A percentile compares a stretch with the other conserved stretches of the same genome.
Evolutionary conservation across 2,797 vertebrate genomes (phyloP).

Genomic region (Acestrorhynchus altus): DNA sequence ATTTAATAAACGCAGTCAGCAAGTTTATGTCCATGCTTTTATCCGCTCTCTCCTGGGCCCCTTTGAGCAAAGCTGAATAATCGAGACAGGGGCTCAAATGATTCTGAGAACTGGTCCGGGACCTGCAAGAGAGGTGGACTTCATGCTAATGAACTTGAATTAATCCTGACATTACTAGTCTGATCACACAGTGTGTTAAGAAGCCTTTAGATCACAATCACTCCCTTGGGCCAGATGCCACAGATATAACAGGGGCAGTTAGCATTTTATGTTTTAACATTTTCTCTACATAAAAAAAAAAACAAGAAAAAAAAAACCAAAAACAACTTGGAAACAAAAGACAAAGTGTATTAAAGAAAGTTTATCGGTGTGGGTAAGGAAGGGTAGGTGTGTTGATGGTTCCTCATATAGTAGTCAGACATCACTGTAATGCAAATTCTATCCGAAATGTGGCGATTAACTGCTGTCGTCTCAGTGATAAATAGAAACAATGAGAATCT

Average conservation of each 20-base stretch:
- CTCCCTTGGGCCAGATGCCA: slow-evolving; percentile 39
- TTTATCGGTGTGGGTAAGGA: background rate
- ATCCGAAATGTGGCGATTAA: slow-evolving; percentile 27
- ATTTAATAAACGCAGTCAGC: slow-evolving; percentile 74
- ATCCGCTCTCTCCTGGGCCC: slow-evolving; percentile 40
- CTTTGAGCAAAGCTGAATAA: slow-evolving; percentile 30
- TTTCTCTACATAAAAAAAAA: background rate
- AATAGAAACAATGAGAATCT: slow-evolving; percentile 37
- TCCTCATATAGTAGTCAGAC: background rate
- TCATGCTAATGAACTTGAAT: slow-evolving; percentile 53
- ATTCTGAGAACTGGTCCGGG: slow-evolving; percentile 42
- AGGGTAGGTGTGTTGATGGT: background rate
- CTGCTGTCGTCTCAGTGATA: slow-evolving; percentile 40
- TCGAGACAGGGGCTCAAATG: slow-evolving; percentile 33
- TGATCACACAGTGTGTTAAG: slow-evolving; percentile 42
- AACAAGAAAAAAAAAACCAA: background rate
- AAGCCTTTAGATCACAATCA: slow-evolving; percentile 52
- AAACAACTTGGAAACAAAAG: background rate
- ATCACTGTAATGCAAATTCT: slow-evolving; percentile 8
- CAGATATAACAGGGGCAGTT: slow-evolving; percentile 39
- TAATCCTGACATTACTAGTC: slow-evolving; percentile 54
- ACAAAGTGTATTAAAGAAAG: background rate
- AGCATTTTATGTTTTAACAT: slow-evolving; percentile 46
- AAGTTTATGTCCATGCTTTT: slow-evolving; percentile 49
- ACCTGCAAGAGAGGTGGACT: slow-evolving; percentile 46